Percentiles rank a stretch among this genome's conserved stretches.
Conservation (phyloP, 2,797 vertebrate genomes). For the Acipenser oxyrinchus region DNA sequence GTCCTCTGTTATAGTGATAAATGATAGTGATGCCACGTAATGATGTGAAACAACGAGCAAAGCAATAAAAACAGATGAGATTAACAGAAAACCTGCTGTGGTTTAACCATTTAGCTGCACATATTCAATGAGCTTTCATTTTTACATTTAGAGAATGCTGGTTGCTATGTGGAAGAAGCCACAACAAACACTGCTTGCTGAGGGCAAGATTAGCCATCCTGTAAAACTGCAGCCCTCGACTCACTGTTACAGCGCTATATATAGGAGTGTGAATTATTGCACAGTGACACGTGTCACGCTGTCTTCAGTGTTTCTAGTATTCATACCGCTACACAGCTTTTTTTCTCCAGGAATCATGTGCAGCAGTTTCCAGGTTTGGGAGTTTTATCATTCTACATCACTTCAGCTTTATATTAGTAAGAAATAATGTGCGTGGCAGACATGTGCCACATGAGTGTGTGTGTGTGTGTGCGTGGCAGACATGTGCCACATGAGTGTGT, state of each 20-base stretch:
- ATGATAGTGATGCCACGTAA: not conserved
- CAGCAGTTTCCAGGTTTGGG: too few species aligned
- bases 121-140: slow-evolving; percentile 16
- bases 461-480: too few species aligned
- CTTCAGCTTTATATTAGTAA: too few species aligned
- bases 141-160: slow-evolving; percentile 12
- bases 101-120: not conserved
- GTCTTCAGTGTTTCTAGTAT: slow-evolving; percentile 15
- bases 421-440: too few species aligned
- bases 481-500: too few species aligned
- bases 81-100: too few species aligned
- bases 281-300: slow-evolving; percentile 9
- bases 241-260: slow-evolving; percentile 20
- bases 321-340: slow-evolving; percentile 2
- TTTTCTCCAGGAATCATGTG: slow-evolving; percentile 10
- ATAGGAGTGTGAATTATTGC: slow-evolving; percentile 24
- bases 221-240: slow-evolving; percentile 4
- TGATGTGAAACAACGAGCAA: too few species aligned
- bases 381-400: too few species aligned
- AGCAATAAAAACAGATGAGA: too few species aligned
- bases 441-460: too few species aligned
- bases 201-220: slow-evolving; percentile 8
- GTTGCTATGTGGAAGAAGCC: slow-evolving; percentile 21
- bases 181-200: slow-evolving; percentile 14
- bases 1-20: not conserved